Percentiles rank a stretch among this genome's conserved stretches.
These are phyloP conservation scores for Allygus modestus DNA, from an alignment of 2,888 invertebrate species.

Conservation along the genomic window DNA sequence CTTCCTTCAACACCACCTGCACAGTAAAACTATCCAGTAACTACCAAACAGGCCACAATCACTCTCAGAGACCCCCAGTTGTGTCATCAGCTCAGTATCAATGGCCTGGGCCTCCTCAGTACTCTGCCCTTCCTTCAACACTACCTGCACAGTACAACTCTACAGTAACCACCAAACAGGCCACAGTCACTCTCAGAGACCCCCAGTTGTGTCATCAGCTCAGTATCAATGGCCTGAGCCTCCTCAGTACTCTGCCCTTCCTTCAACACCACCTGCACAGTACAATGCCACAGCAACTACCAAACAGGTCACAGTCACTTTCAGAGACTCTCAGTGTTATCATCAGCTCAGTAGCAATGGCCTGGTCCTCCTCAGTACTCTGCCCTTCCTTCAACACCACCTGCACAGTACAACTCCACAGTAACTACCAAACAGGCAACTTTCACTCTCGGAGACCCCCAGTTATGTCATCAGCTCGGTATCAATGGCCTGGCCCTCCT, in stretches of 20 bases:
- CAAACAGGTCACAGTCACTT: conserved; percentile 75
- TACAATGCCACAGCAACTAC: not conserved
- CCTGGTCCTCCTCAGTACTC: conserved; percentile 82
- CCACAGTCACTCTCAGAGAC: conserved; percentile 80
- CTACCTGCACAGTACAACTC: conserved; percentile 76
- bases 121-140: conserved; percentile 81
- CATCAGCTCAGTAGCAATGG: conserved; percentile 84
- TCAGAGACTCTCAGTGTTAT: conserved; percentile 80
- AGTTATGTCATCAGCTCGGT: conserved; percentile 82
- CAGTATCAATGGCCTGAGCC: conserved; percentile 84
- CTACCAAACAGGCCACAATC: conserved; percentile 74
- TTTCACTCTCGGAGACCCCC: conserved; percentile 79
- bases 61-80: conserved; percentile 80
- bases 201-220: conserved; percentile 82
- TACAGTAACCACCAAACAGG: not conserved
- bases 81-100: conserved; percentile 82
- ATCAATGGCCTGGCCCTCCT: conserved; percentile 85
- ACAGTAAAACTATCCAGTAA: not conserved
- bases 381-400: conserved; percentile 83
- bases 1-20: conserved; percentile 82
- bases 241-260: conserved; percentile 82
- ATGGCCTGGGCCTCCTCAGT: conserved; percentile 84
- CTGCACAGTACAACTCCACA: conserved; percentile 73
- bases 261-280: conserved; percentile 79
- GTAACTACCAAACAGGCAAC: too few species aligned